These are phyloP conservation scores for Atlantisia rogersi DNA, from an alignment of 2,113 vertebrate genomes.

Conservation along the genomic window DNA sequence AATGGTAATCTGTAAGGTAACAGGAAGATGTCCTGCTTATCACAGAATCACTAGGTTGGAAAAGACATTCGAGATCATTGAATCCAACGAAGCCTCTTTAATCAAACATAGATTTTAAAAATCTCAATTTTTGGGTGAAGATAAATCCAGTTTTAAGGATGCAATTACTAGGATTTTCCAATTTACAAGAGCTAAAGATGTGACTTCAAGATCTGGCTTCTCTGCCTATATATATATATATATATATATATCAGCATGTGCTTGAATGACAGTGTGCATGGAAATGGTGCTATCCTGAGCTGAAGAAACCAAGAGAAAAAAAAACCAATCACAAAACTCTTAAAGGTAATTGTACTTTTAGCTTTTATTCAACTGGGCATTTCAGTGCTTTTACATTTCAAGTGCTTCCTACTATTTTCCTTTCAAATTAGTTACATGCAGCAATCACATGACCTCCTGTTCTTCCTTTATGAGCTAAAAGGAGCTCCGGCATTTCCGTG, in stretches of 20 bases:
- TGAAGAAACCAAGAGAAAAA: neutral
- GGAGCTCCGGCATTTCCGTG: neutral
- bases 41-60: too few species aligned
- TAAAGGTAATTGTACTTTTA: neutral
- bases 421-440: neutral
- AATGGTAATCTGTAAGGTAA: neutral
- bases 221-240: neutral
- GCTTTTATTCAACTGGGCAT: neutral
- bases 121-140: neutral
- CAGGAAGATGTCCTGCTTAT: neutral
- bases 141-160: neutral
- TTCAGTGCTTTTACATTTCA: neutral
- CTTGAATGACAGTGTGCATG: neutral
- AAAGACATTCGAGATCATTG: too few species aligned
- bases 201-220: neutral
- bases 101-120: neutral
- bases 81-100: neutral
- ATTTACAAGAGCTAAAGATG: neutral
- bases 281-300: neutral
- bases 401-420: neutral
- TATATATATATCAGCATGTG: rapidly evolving
- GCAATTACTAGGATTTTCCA: neutral
- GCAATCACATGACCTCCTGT: neutral
- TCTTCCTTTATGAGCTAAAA: neutral
- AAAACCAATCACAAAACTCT: neutral